Base-by-base conservation (phyloP, 2,113 vertebrate species). In the Condylura cristata region DNA sequence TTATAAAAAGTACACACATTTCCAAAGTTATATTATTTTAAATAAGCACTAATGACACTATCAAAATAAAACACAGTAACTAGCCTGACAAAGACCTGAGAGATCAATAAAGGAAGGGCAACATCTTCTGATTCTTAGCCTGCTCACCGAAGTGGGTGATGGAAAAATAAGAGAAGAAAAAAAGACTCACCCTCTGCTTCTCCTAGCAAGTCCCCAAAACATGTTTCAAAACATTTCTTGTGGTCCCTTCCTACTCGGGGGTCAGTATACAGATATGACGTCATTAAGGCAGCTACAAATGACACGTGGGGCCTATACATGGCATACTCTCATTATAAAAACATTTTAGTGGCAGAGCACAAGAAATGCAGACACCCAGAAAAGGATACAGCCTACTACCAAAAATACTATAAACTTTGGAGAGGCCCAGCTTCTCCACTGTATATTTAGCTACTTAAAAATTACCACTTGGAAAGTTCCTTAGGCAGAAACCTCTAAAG, bases 401-500 rank as follows among this genome's bases (percentile, higher is more conserved):
- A 26, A 65, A 68, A 86, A 85, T 61, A 30, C 30, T 37, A 70
- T 46, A 66, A 82, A 70, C 12, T 24, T 41, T 78, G 4, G 56
- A 63, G 39, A 56, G 32, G 8, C 24, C 26, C 16, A 48, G 30
- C 60, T 85, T 86, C 66, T 74, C 79, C 51, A 92, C n/a, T 6
- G 41, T 72, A 41, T 86, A 58, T 30, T 82, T 78, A 76, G 60
- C 22, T 60, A 76, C 18, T 88, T 83, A 63, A 41, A 78, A 93
- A 75, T 41, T 61, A 84, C 22, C 44, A 61, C 48, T 51, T 9
- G 6, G 34, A 28, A 66, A 65, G 89, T 34, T 88, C 56, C 63
- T 72, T 22, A 66, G 37, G 46, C 46, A 95, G 87, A 82, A 71
- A 79, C 17, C 53, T 68, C 32, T 8, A 79, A 96, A 88, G 89